Evolutionary conservation across 2,797 vertebrate species (phyloP).

Genomic region (Spea hammondii): DNA sequence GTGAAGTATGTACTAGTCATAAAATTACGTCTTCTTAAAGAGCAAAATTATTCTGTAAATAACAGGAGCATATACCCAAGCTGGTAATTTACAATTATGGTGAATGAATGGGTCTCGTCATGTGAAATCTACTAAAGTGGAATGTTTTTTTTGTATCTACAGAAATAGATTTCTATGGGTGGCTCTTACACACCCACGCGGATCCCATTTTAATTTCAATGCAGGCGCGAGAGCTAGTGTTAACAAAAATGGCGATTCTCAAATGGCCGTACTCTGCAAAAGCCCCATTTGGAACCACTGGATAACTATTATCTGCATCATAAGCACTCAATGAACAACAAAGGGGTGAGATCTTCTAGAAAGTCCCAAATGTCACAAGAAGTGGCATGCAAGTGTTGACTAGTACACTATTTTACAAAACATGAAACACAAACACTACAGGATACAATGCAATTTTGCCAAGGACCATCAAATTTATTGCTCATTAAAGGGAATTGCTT

Average conservation of each 20-base stretch:
- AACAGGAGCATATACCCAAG: slow-evolving; percentile 23
- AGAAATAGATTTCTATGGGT: slow-evolving; percentile 34
- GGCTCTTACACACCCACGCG: slow-evolving; percentile 30
- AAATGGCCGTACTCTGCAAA: neutral
- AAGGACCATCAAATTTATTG: too few relatives aligned
- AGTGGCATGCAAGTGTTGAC: too few relatives aligned
- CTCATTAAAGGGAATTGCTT: too few relatives aligned
- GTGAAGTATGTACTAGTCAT: slow-evolving; percentile 42
- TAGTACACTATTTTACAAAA: neutral
- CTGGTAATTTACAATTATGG: slow-evolving; percentile 46
- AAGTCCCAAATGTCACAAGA: too few relatives aligned
- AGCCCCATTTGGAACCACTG: slow-evolving; percentile 13
- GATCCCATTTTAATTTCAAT: slow-evolving; percentile 32
- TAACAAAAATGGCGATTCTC: slow-evolving; percentile 25
- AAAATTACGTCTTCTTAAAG: slow-evolving; percentile 35
- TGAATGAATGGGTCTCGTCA: slow-evolving; percentile 40
- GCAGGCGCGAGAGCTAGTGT: slow-evolving; percentile 11
- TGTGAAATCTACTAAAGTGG: slow-evolving; percentile 41
- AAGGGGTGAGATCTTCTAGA: neutral
- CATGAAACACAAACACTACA: neutral
- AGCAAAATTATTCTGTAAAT: slow-evolving; percentile 30
- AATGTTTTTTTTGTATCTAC: slow-evolving; percentile 25
- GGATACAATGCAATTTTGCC: neutral
- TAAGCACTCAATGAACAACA: neutral
- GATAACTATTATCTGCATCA: neutral